Evolutionary conservation across 2,797 vertebrate species (phyloP), one percentile per base, ranked within the genome.

Genomic region (Carduelis carduelis): DNA sequence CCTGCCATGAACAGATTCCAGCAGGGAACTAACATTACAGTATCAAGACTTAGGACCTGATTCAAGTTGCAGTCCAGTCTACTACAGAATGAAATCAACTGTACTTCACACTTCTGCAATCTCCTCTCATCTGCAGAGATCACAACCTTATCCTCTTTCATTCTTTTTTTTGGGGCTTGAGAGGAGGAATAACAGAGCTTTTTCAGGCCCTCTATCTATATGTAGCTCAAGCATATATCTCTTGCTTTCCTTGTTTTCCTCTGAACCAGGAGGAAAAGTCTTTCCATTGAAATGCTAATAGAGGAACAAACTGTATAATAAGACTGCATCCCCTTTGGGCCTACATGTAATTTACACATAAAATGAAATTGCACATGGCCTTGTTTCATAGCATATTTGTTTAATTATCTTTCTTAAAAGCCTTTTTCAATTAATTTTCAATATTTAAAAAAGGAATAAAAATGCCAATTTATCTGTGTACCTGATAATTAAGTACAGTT

Each of bases 381-480:
- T 97, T 97, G 95, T 98, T 97, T 97, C 97, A 89, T 94, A 95
- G 95, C 96, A 91, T 98, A 97, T 98, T 98, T 98, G 97, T 98
- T 98, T 98, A 98, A 98, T 98, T 98, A 98, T 96, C 96, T 90
- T 92, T 93, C 84, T 98, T 97, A 96, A 95, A 97, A 97, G 96
- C 93, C 91, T 95, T 97, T 97, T 97, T 97, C 97, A 98, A 97
- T 98, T 98, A 98, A 98, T 98, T 98, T 98, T 97, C 97, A 98
- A 97, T 98, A 98, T 98, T 98, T 97, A 96, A 97, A 98, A 97
- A 96, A 97, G 77, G 85, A 97, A 97, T 97, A 97, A 97, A 98
- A 97, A 96, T 96, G 96, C 92, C 84, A 23, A 96, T 97, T 98
- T 98, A 97, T 97, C 95, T 90, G 87, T 96, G 97, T 96, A 98